phyloP scores from a whole-genome alignment of 2,888 invertebrate genomes.

The Alitta virens region DNA sequence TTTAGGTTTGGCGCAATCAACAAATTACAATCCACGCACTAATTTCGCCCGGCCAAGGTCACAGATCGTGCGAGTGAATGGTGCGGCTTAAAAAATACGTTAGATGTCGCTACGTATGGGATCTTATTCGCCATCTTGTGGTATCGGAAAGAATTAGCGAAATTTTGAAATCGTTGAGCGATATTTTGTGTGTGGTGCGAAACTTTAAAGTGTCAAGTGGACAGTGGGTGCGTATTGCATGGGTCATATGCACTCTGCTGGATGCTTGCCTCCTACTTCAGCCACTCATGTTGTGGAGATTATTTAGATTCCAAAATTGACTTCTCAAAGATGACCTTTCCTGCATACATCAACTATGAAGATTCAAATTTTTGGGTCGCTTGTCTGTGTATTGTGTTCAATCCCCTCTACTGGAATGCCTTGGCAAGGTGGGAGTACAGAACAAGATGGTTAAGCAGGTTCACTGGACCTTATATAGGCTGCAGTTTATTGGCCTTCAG shows the following conservation, averaged over 20 bases:
- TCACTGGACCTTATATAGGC: background rate
- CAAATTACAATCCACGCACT: background rate
- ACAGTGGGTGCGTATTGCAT: too few species aligned
- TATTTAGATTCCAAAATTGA: too few species aligned
- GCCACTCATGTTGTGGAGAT: too few species aligned
- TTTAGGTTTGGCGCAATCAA: too few species aligned
- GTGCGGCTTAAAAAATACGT: background rate
- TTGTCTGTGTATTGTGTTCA: constrained; percentile 15
- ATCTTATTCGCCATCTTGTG: background rate
- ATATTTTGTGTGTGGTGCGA: too few species aligned
- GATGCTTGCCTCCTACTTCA: too few species aligned
- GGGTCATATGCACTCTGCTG: too few species aligned
- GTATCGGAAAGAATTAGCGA: too few species aligned
- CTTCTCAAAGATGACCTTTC: too few species aligned
- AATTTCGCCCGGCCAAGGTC: background rate
- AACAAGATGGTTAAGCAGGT: background rate
- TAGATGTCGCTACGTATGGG: background rate
- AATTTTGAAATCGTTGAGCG: too few species aligned
- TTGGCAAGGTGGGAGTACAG: constrained; percentile 1
- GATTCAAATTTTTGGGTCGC: constrained; percentile 18
- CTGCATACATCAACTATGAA: background rate
- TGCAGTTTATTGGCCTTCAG: background rate
- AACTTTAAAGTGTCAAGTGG: too few species aligned
- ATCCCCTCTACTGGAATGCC: constrained; percentile 24
- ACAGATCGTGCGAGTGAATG: background rate